Evolutionary conservation across 2,113 vertebrate species (phyloP).

Genomic region (Sprattus sprattus): DNA sequence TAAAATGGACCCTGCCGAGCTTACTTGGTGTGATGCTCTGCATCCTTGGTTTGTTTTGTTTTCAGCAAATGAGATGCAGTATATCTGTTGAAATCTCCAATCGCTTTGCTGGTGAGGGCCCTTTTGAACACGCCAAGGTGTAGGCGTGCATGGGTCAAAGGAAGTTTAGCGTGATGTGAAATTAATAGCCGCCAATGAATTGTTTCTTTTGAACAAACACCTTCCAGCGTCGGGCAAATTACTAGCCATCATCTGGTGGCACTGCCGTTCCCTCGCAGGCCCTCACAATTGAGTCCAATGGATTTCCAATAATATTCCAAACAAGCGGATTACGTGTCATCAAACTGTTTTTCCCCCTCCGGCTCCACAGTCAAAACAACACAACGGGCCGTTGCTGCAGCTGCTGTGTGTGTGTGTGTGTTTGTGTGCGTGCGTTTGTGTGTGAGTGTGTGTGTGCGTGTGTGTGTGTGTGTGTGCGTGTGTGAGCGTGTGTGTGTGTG

Average conservation of each 20-base stretch:
- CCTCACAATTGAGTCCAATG: background rate
- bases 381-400: background rate
- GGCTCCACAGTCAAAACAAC: background rate
- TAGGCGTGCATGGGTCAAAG: background rate
- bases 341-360: background rate
- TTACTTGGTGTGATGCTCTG: background rate
- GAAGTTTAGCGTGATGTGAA: slow-evolving; percentile 11
- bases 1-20: background rate
- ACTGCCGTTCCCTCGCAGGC: background rate
- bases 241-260: background rate
- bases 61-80: background rate
- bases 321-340: background rate
- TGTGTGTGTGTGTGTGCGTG: background rate
- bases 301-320: background rate
- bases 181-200: background rate
- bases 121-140: background rate
- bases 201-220: background rate
- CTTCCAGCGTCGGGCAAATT: background rate
- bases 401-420: background rate
- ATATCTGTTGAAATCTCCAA: too few relatives aligned
- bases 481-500: background rate
- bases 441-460: background rate
- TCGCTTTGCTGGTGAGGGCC: background rate
- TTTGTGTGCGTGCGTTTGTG: background rate
- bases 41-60: background rate